phyloP scores from a whole-genome alignment of 2,113 vertebrate genomes.

The Microcebus jonahi region DNA sequence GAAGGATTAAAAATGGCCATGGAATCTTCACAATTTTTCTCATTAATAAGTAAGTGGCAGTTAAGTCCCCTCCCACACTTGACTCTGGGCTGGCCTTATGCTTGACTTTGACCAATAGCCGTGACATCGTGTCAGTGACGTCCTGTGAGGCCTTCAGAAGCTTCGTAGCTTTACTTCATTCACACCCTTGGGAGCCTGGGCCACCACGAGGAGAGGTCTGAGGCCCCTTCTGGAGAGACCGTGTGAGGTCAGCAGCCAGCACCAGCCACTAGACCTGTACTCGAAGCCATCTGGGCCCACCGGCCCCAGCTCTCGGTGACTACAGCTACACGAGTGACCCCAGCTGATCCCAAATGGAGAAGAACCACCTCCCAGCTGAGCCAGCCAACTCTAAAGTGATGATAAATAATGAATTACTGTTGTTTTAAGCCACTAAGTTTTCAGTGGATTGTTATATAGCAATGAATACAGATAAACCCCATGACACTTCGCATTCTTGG shows the following conservation, averaged over 20 bases:
- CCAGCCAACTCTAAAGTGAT: background rate
- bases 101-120: background rate
- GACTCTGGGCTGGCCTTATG: background rate
- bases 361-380: background rate
- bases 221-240: background rate
- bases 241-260: background rate
- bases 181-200: background rate
- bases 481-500: background rate
- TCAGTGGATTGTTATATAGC: background rate
- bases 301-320: background rate
- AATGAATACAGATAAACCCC: background rate
- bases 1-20: too few species aligned
- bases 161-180: background rate
- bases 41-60: background rate
- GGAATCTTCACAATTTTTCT: too few species aligned
- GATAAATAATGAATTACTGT: background rate
- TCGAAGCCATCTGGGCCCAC: background rate
- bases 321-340: background rate
- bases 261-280: background rate
- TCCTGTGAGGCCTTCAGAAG: background rate
- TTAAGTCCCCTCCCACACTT: background rate
- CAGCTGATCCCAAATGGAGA: background rate
- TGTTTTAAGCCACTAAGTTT: background rate
- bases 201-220: background rate
- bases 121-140: background rate